Evolutionary conservation across 2,888 invertebrate genomes (phyloP), one percentile per base, ranked within the genome.

Genomic region (Agonopterix arenella): DNA sequence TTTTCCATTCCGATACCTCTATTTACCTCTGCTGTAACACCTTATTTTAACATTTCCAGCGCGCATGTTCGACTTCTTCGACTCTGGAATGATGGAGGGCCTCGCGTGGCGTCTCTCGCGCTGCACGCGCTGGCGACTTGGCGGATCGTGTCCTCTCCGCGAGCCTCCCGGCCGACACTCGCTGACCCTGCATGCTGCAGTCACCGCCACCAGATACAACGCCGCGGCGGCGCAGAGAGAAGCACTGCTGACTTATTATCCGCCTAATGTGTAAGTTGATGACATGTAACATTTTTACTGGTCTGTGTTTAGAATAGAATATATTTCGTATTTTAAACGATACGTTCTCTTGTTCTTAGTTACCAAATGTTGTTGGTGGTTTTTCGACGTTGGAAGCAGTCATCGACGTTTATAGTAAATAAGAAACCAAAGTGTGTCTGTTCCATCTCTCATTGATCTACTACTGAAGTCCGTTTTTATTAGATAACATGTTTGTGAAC

Each of bases 11-110:
- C 1, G 13, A 13, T 13, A 13, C 13, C 13, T 13, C 13, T 13
- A 13, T 1, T 13, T 13, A 18, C 18, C 2, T 18, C 18, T 18
- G 18, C 18, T 28, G 1, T 28, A 28, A 38, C n/a, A 40, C 40
- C 9, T 1, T 40, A 40, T 40, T 40, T 40, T 4, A 28, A 40
- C 40, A 40, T n/a, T 90, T 91, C 16, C 90, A 97, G 97, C 97
- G 59, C 95, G 97, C 64, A 94, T 96, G 91, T 97, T 96, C 77
- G 98, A 98, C 85, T 97, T 95, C 90, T 96, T 98, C 84, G 98
- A 98, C 88, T 89, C 93, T 58, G 95, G 97, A 48, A 94, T 95
- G 58, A 97, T 98, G 98, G 97, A 97, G 81, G 95, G 96, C 0
- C 90, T 98, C 43, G 94, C 96, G 77, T 94, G 96, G 85, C 93